A percentile compares a stretch with the other conserved stretches of the same genome.
These are phyloP conservation scores for Henricia sp. DNA, from an alignment of 53 echinoderm and acorn worm genomes.

Conservation along the genomic window DNA sequence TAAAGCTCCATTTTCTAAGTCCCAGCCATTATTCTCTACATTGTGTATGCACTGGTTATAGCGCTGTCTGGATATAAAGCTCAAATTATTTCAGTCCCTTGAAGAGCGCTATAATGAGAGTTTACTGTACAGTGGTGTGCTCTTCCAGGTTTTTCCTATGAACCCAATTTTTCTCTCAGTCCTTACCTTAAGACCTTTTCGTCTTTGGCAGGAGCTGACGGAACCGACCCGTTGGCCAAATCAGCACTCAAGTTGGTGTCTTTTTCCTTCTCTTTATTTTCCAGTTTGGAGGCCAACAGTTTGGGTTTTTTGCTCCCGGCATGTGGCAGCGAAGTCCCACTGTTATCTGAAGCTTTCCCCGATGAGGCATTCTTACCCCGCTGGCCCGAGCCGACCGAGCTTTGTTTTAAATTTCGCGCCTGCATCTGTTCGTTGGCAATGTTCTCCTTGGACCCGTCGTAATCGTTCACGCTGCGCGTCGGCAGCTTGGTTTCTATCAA, in stretches of 20 bases:
- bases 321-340: conserved; percentile 44
- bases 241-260: conserved; percentile 61
- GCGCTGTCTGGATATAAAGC: no score
- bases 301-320: conserved; percentile 78
- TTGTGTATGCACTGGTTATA: no score
- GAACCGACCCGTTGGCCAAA: conserved; percentile 63
- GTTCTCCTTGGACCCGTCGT: conserved; percentile 92
- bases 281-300: conserved; percentile 81
- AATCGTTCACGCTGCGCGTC: conserved; percentile 90
- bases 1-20: no score
- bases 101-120: no score
- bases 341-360: no score
- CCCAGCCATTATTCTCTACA: no score
- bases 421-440: conserved; percentile 94
- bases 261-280: conserved; percentile 84
- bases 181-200: conserved; percentile 59
- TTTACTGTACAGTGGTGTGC: no score
- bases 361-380: no score
- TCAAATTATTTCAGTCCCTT: no score
- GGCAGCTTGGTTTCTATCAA: conserved; percentile 91
- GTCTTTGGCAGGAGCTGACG: conserved; percentile 57
- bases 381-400: conserved; percentile 57
- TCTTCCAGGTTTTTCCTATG: no score
- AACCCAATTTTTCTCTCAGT: neutral
- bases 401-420: conserved; percentile 87